Conservation (phyloP, 2,797 vertebrate species). For the Ptychobarbus kaznakovi region DNA sequence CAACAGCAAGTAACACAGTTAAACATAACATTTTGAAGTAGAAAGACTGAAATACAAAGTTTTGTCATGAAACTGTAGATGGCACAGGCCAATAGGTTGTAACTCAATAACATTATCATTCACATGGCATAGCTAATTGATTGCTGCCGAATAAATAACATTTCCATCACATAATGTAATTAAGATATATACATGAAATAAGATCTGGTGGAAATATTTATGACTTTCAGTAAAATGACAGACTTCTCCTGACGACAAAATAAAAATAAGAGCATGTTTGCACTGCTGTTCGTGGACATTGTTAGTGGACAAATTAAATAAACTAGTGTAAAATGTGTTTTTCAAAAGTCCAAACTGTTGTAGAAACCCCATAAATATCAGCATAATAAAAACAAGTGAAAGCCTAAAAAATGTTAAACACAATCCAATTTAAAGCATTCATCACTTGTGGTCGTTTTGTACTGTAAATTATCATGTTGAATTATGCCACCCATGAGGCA, state of each 20-base stretch:
- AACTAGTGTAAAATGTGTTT: not conserved
- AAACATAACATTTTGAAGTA: not conserved
- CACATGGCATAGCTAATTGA: no score
- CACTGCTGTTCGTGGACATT: not conserved
- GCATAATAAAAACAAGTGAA: not conserved
- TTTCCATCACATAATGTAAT: not conserved
- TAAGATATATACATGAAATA: not conserved
- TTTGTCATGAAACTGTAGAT: no score
- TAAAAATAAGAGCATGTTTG: not conserved
- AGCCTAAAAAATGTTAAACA: not conserved
- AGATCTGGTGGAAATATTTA: no score
- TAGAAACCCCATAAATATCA: not conserved
- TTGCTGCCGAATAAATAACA: no score
- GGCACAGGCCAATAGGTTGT: no score
- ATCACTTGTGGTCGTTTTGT: constrained; percentile 30
- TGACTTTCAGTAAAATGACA: not conserved
- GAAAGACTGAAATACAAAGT: not conserved
- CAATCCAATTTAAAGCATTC: not conserved
- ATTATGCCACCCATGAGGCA: constrained; percentile 48
- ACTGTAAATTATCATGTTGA: constrained; percentile 43
- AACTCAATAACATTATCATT: no score
- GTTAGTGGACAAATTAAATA: not conserved
- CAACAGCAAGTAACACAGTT: not conserved
- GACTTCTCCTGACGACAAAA: not conserved
- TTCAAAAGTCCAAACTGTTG: not conserved